phyloP scores from a whole-genome alignment of 1,140 invertebrate species.

The Zophobas atratus region DNA sequence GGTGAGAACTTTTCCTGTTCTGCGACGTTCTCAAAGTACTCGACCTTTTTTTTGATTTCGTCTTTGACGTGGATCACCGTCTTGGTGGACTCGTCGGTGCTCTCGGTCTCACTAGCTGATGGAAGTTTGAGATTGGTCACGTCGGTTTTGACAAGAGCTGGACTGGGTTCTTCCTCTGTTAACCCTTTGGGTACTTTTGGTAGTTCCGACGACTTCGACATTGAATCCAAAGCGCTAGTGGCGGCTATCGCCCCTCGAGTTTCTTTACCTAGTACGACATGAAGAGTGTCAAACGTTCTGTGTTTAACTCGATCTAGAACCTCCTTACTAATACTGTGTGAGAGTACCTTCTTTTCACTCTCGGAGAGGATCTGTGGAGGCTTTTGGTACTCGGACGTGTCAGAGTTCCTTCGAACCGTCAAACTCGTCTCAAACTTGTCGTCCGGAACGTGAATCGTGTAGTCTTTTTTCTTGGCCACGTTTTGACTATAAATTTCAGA shows the following conservation, averaged over 20 bases:
- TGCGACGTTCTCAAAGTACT: conserved; percentile 83
- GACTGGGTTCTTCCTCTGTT: conserved; percentile 66
- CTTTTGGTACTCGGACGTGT: conserved; percentile 52
- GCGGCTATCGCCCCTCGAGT: conserved; percentile 77
- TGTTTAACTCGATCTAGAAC: conserved; percentile 74
- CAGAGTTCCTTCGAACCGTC: conserved; percentile 62
- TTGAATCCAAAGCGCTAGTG: conserved; percentile 68
- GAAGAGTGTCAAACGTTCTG: conserved; percentile 59
- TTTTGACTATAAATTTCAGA: conserved; percentile 83
- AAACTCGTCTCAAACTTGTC: conserved; percentile 52
- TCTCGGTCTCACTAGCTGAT: conserved; percentile 76
- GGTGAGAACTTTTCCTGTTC: conserved; percentile 67
- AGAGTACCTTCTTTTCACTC: conserved; percentile 81
- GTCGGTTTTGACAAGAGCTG: conserved; percentile 57
- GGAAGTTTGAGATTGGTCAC: conserved; percentile 59
- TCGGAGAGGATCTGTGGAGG: conserved; percentile 70
- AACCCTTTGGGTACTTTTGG: conserved; percentile 45
- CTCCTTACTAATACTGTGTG: conserved; percentile 81
- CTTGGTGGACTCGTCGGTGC: conserved; percentile 78
- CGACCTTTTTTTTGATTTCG: conserved; percentile 80
- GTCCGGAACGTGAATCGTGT: conserved; percentile 55
- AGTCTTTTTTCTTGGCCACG: conserved; percentile 53
- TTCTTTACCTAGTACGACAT: conserved; percentile 73
- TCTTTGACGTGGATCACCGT: conserved; percentile 75
- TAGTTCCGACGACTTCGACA: conserved; percentile 49